phyloP scores from a whole-genome alignment of 2,888 invertebrate genomes.

The Aromia moschata region DNA sequence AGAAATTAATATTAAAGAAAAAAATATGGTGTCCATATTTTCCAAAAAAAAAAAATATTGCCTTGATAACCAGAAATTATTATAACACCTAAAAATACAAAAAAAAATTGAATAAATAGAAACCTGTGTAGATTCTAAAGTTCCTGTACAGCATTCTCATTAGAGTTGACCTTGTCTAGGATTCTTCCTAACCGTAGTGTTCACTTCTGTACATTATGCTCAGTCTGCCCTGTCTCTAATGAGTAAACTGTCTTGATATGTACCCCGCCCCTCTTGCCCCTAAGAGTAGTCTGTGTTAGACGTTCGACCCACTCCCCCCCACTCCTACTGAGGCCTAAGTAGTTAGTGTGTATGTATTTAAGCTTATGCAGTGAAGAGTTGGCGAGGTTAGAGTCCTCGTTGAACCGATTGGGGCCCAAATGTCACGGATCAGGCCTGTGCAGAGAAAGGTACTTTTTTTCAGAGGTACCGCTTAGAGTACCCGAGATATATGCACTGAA shows the following conservation, averaged over 20 bases:
- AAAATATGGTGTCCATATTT: no score
- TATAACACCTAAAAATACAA: no score
- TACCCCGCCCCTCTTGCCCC: slow-evolving; percentile 1
- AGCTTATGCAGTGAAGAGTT: slow-evolving; percentile 62
- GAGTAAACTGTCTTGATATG: slow-evolving; percentile 38
- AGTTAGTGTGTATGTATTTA: slow-evolving; percentile 57
- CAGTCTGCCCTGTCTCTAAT: not conserved
- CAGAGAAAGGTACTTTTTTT: slow-evolving; percentile 66
- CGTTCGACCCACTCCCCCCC: slow-evolving; percentile 8
- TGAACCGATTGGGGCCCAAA: slow-evolving; percentile 63
- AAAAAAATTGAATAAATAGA: no score
- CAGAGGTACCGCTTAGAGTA: slow-evolving; percentile 49
- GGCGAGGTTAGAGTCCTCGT: slow-evolving; percentile 61
- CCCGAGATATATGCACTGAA: slow-evolving; percentile 57
- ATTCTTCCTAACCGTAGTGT: not conserved
- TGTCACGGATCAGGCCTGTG: slow-evolving; percentile 64
- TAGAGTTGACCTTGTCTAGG: not conserved
- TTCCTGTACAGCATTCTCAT: no score
- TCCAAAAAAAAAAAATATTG: no score
- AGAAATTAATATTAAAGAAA: no score
- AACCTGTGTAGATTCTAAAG: no score
- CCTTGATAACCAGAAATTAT: no score
- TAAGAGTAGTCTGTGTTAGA: slow-evolving; percentile 13
- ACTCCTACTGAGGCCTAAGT: slow-evolving; percentile 33
- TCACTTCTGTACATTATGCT: slow-evolving; percentile 4